Evolutionary conservation across 2,113 vertebrate species (phyloP).

Genomic region (Panthera tigris): DNA sequence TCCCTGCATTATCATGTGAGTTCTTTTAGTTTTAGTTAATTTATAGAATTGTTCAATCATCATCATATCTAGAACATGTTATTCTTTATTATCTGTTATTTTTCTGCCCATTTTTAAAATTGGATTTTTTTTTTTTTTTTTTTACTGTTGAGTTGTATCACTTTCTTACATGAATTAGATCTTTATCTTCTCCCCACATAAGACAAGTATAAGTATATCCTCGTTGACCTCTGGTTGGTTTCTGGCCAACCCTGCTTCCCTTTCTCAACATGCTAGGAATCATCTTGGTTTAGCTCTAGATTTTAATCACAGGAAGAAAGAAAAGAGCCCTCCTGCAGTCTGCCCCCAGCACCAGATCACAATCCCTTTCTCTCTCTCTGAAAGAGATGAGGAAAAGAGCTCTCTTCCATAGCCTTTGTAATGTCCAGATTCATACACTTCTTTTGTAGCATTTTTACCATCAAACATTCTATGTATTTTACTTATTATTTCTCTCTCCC

Average conservation of each 20-base stretch:
- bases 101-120: neutral
- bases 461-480: neutral
- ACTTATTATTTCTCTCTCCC: neutral
- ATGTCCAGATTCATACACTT: neutral
- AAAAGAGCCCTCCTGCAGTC: neutral
- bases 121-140: neutral
- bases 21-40: neutral
- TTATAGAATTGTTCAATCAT: neutral
- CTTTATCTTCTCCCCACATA: neutral
- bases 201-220: neutral
- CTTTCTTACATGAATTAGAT: neutral
- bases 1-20: neutral
- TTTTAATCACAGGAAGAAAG: neutral
- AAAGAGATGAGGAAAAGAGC: neutral
- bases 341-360: neutral
- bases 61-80: neutral
- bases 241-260: neutral
- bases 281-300: neutral
- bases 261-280: neutral
- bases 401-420: neutral
- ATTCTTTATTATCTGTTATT: neutral
- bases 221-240: neutral
- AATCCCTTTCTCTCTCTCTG: neutral
- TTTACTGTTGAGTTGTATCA: neutral
- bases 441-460: neutral